Evolutionary conservation across 1,140 invertebrate genomes (phyloP), one percentile per base, ranked within the genome.

Genomic region (Eurosta solidaginis): DNA sequence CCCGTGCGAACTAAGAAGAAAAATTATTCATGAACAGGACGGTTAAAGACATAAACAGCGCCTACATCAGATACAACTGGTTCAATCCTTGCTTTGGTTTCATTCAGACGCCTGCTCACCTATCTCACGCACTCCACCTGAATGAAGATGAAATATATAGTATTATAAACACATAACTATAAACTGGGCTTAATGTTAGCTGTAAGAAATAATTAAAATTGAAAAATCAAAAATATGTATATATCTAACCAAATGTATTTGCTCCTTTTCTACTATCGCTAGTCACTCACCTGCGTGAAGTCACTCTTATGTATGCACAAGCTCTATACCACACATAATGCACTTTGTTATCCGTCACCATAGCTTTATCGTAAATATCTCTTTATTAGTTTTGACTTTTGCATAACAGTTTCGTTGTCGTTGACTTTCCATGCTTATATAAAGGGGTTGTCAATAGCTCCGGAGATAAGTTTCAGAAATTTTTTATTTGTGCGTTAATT

Each of bases 371-470:
- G 59, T 33, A 68, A 68, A 68, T 68, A 33, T 68, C 59, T 68
- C 59, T 20, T 68, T 33, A 68, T 68, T 68, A 68, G 59, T 68
- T 68, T 27, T 68, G 59, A 68, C 59, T 68, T 68, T 68, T 68
- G 59, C 59, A 68, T 68, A 68, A 68, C 59, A 68, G 59, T 33
- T 68, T 68, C 33, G 14, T 22, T 68, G 59, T n/a, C 36, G n/a
- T 40, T 20, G 59, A 68, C 36, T 68, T 68, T 68, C 49, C 20
- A 52, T 40, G 10, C 40, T 4, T 42, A 40, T 68, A 6, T 20
- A 36, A n/a, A n/a, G n/a, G n/a, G n/a, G n/a, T n/a, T n/a, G n/a
- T n/a, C n/a, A n/a, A n/a, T n/a, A n/a, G n/a, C n/a, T n/a, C n/a
- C n/a, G n/a, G n/a, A n/a, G n/a, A n/a, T n/a, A n/a, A n/a, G n/a